Evolutionary conservation across 2,797 vertebrate genomes (phyloP).

Genomic region (Enteromius viviparus): DNA sequence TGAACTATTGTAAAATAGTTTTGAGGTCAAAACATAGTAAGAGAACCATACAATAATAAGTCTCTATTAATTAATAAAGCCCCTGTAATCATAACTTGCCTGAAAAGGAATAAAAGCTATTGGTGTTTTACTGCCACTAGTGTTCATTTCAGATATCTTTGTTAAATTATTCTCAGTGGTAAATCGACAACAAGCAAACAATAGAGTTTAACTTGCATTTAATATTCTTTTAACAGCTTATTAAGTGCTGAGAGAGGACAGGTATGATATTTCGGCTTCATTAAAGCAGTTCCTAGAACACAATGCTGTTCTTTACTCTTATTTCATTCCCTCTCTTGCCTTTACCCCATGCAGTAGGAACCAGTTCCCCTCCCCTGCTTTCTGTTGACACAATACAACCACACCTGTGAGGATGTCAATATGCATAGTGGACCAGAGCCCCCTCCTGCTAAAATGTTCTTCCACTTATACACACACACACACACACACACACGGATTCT

Average conservation of each 20-base stretch:
- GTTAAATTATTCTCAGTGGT: constrained; percentile 5
- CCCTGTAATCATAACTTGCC: neutral
- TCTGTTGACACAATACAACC: constrained; percentile 64
- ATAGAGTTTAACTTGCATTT: constrained; percentile 8
- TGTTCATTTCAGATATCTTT: neutral
- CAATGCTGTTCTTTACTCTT: constrained; percentile 17
- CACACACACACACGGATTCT: constrained; percentile 3
- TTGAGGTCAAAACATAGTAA: neutral
- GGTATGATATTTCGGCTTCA: constrained; percentile 11
- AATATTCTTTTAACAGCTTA: constrained; percentile 2
- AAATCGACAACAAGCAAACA: neutral
- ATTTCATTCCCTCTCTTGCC: constrained; percentile 30
- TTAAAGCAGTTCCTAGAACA: constrained; percentile 27
- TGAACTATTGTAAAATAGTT: neutral
- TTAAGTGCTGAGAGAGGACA: neutral
- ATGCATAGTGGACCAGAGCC: constrained; percentile 43
- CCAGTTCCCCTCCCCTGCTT: constrained; percentile 55
- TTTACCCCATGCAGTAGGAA: constrained; percentile 34
- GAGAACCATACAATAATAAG: neutral
- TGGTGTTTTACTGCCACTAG: neutral
- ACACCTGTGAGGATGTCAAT: constrained; percentile 62
- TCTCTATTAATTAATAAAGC: neutral
- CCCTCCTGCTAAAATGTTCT: constrained; percentile 29
- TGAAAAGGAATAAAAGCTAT: neutral
- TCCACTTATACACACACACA: constrained; percentile 31